Conservation (phyloP, 2,113 vertebrate species). For the Syrmaticus mikado region DNA sequence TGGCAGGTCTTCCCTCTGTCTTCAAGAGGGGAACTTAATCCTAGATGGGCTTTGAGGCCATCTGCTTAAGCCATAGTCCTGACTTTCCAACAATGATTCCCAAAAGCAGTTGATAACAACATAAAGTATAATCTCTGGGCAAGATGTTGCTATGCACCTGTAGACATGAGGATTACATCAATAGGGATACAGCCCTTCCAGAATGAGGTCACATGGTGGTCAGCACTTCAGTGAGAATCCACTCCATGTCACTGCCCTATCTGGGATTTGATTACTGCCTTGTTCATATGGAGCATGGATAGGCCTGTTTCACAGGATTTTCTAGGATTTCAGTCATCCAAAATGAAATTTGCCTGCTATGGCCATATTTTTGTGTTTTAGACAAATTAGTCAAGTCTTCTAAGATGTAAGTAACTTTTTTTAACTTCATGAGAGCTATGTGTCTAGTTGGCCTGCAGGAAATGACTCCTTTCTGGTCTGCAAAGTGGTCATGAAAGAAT, state of each 20-base stretch:
- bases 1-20: not conserved
- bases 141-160: not conserved
- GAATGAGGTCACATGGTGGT: not conserved
- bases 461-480: not conserved
- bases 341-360: not conserved
- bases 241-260: too few relatives aligned
- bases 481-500: accelerated
- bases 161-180: not conserved
- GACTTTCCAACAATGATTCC: not conserved
- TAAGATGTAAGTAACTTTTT: not conserved
- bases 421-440: not conserved
- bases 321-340: not conserved
- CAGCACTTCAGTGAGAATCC: not conserved
- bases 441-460: not conserved
- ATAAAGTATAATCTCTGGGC: not conserved
- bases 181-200: not conserved
- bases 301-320: not conserved
- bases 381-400: not conserved
- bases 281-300: too few relatives aligned
- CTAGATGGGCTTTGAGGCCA: not conserved
- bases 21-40: too few relatives aligned
- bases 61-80: not conserved
- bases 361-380: not conserved
- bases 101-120: not conserved
- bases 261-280: not conserved